Base-by-base conservation (phyloP, 1,140 invertebrate genomes). In the Magallana gigas region DNA sequence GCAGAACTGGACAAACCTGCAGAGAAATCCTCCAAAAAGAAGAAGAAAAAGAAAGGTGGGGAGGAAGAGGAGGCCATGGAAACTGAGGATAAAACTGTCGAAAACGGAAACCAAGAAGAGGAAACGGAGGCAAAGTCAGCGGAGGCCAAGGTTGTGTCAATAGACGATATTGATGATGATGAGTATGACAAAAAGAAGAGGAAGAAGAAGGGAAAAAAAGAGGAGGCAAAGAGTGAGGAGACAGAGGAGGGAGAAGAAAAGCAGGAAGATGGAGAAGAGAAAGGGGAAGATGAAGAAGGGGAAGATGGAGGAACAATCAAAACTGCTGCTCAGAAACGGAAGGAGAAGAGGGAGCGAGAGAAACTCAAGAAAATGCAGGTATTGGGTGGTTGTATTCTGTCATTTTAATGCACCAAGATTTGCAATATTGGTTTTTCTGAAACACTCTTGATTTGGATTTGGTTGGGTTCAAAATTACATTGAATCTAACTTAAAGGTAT, bases 261-360 rank as follows among this genome's bases (percentile, higher is more conserved):
- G 8, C 89, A 87, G 36, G 90, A 85, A 58, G 90, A 84, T 57
- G 91, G 86, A n/a, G 90, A 88, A 68, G 89, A 88, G 95, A 83
- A 94, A 91, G 87, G 88, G 12, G 89, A 86, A 18, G 92, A 88
- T 2, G 96, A 96, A 80, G 95, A 95, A 88, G 96, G 96, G 59
- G 96, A 96, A 86, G 94, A 93, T 85, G 96, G 95, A 84, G 91
- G 95, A 36, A 97, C 97, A n/a, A 96, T 98, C 23, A 94, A 93
- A 85, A 91, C 92, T 60, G 91, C 91, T n/a, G 91, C 92, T n/a
- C 92, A 93, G 89, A 95, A 93, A 88, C 90, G 90, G 87, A 95
- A 93, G 71, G 92, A 92, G 83, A 93, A 93, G 81, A 91, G 91
- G 62, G 92, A 93, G 62, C 85, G 92, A 88, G 92, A 92, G 71